Evolutionary conservation across 1,140 invertebrate species (phyloP).

Genomic region (Meloidogyne chitwoodi): DNA sequence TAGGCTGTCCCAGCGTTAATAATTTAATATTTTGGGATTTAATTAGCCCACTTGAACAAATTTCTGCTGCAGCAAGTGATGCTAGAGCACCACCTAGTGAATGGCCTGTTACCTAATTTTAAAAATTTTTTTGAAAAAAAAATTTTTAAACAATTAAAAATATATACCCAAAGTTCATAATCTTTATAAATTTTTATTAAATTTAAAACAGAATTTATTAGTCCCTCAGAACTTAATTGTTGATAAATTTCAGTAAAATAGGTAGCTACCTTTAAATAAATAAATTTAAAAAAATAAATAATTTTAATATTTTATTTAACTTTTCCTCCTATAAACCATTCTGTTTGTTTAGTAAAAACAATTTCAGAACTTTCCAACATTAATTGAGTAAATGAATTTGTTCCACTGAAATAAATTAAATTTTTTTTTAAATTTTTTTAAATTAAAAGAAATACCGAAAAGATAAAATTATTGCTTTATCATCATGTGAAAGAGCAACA

Average conservation of each 20-base stretch:
- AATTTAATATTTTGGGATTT: constrained; percentile 32
- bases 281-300: not conserved
- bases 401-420: not conserved
- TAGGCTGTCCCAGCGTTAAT: constrained; percentile 46
- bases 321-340: not conserved
- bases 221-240: not conserved
- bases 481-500: constrained; percentile 26
- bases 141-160: not conserved
- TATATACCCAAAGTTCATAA: constrained; percentile 18
- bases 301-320: not conserved
- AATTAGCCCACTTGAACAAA: constrained; percentile 25
- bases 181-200: constrained; percentile 1
- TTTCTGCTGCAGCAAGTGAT: constrained; percentile 16
- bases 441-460: constrained; percentile 17
- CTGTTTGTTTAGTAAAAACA: not conserved
- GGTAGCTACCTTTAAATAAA: not conserved
- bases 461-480: constrained; percentile 39
- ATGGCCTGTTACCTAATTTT: constrained; percentile 20
- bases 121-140: not conserved
- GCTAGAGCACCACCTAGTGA: constrained; percentile 25
- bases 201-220: not conserved
- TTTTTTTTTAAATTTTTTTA: not conserved
- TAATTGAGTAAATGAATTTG: not conserved
- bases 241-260: constrained; percentile 14
- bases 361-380: not conserved